Evolutionary conservation across 2,888 invertebrate species (phyloP).

Genomic region (Tetheella fluctuosa): DNA sequence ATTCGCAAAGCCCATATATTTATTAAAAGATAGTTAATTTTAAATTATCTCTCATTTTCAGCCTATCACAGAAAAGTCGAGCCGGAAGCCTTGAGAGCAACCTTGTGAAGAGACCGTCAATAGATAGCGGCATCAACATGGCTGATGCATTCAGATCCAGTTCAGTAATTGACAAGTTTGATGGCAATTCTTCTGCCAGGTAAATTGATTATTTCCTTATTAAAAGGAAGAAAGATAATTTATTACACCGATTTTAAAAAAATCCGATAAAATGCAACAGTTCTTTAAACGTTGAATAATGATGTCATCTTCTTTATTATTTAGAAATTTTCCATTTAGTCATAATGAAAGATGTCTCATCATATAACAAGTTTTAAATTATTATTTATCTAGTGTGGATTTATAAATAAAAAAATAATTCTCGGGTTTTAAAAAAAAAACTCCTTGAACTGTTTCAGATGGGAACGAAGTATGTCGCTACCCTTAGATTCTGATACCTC

Average conservation of each 20-base stretch:
- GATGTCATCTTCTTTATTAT: too few species aligned
- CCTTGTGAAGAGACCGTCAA: conserved; percentile 89
- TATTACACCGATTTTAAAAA: too few species aligned
- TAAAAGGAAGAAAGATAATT: neutral
- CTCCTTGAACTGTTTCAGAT: conserved; percentile 70
- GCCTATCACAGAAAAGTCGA: conserved; percentile 79
- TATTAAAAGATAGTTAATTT: neutral
- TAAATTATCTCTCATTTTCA: conserved; percentile 40
- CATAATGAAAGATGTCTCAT: too few species aligned
- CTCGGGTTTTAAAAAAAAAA: too few species aligned
- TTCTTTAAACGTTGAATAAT: too few species aligned
- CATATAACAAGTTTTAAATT: too few species aligned
- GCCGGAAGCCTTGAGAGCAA: conserved; percentile 75
- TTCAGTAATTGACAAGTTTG: conserved; percentile 71
- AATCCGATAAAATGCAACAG: too few species aligned
- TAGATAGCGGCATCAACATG: conserved; percentile 92
- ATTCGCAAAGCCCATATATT: too few species aligned
- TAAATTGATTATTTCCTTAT: conserved; percentile 41
- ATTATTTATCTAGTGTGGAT: too few species aligned
- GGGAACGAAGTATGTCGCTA: conserved; percentile 88
- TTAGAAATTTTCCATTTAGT: too few species aligned
- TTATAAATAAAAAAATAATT: too few species aligned
- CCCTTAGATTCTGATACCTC: conserved; percentile 83
- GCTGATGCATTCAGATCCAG: conserved; percentile 80
- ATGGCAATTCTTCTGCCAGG: conserved; percentile 77